phyloP scores from a whole-genome alignment of 1,140 invertebrate genomes.

The Neodiprion lecontei region DNA sequence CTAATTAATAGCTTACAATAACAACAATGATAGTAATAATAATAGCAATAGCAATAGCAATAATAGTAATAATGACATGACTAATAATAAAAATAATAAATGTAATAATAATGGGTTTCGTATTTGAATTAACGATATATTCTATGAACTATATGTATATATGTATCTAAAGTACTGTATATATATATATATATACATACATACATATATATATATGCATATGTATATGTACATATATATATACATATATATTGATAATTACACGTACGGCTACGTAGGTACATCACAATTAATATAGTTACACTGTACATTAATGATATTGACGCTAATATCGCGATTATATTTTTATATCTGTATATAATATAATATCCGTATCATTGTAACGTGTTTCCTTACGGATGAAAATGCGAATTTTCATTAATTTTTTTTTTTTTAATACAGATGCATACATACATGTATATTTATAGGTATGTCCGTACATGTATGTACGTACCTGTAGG shows the following conservation, averaged over 20 bases:
- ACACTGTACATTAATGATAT: constrained; percentile 62
- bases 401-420: background rate
- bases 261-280: constrained; percentile 47
- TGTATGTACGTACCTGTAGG: no score
- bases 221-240: constrained; percentile 43
- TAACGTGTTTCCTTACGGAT: constrained; percentile 4
- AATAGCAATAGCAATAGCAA: constrained; percentile 31
- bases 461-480: constrained; percentile 43
- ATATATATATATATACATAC: constrained; percentile 25
- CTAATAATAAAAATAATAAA: constrained; percentile 20
- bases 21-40: constrained; percentile 28
- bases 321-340: constrained; percentile 38
- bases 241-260: no score
- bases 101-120: constrained; percentile 21
- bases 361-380: constrained; percentile 18
- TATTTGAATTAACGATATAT: constrained; percentile 12
- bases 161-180: constrained; percentile 7
- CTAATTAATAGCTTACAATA: constrained; percentile 29
- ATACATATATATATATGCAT: constrained; percentile 37
- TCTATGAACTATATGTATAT: constrained; percentile 17
- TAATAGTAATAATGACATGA: constrained; percentile 34
- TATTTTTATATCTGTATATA: background rate
- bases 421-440: constrained; percentile 27
- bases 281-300: constrained; percentile 63
- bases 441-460: constrained; percentile 34